Conservation (phyloP, 2,113 vertebrate species). For the Cettia cetti region DNA sequence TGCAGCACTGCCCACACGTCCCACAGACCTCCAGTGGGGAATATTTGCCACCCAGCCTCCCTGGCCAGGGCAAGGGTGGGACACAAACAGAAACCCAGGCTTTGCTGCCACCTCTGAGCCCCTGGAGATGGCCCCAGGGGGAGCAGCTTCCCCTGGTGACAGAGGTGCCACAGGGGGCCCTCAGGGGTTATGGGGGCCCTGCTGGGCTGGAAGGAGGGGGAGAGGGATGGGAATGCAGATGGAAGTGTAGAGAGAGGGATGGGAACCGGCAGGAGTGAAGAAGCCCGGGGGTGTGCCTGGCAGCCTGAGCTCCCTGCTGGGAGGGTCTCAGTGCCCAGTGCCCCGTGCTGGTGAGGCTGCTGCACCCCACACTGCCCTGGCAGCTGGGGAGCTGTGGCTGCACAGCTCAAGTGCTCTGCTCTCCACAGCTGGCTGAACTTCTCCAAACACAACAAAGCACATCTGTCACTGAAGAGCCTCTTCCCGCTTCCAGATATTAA, state of each 20-base stretch:
- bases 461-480: background rate
- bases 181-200: accelerated
- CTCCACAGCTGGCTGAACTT: background rate
- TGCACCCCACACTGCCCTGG: accelerated
- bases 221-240: background rate
- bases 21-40: accelerated
- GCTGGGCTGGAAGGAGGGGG: background rate
- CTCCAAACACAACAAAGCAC: background rate
- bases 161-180: background rate
- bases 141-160: background rate
- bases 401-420: background rate
- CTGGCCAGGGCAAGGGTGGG: background rate
- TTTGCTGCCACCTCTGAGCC: accelerated
- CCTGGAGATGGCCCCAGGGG: background rate
- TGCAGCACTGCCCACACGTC: accelerated
- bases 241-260: no score
- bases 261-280: background rate
- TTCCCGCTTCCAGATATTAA: background rate
- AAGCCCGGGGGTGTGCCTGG: background rate
- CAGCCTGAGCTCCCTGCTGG: background rate
- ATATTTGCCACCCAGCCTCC: background rate
- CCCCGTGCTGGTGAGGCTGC: accelerated
- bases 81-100: no score
- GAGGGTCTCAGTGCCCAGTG: accelerated
- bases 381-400: background rate